Conservation (phyloP, 2,888 invertebrate species). For the Polydesmus complanatus region DNA sequence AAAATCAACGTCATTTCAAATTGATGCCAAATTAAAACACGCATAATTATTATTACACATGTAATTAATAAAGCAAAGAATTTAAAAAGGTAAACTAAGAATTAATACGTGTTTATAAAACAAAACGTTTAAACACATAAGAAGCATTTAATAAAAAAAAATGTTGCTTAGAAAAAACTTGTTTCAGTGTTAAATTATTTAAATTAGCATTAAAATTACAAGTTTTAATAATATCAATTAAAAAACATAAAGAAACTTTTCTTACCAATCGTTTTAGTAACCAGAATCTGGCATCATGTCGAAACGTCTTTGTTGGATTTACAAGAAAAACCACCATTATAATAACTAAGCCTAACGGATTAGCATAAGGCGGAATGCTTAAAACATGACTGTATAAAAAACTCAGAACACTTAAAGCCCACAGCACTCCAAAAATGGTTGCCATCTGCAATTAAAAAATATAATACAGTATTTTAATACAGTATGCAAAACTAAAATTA, state of each 20-base stretch:
- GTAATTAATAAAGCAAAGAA: too few species aligned
- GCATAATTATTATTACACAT: too few species aligned
- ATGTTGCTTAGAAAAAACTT: too few species aligned
- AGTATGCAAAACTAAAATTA: too few species aligned
- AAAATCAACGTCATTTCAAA: too few species aligned
- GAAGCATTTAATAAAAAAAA: too few species aligned
- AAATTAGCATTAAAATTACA: neutral
- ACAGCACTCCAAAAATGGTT: slow-evolving; percentile 82
- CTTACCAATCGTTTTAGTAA: slow-evolving; percentile 65
- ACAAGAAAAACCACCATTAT: slow-evolving; percentile 68
- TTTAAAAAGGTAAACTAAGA: too few species aligned
- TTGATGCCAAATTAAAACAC: too few species aligned
- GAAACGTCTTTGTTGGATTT: slow-evolving; percentile 82
- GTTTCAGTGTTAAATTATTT: too few species aligned
- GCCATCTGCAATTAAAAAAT: slow-evolving; percentile 41
- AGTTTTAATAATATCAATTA: neutral
- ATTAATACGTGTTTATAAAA: too few species aligned
- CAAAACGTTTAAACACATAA: too few species aligned
- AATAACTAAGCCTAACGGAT: slow-evolving; percentile 65
- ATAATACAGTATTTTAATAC: neutral
- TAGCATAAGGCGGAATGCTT: slow-evolving; percentile 80
- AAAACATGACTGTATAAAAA: slow-evolving; percentile 68
- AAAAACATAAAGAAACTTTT: slow-evolving; percentile 11
- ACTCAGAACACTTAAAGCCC: slow-evolving; percentile 78
- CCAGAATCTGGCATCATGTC: slow-evolving; percentile 91